A percentile compares a stretch with the other conserved stretches of the same genome.
phyloP scores from a whole-genome alignment of 2,888 invertebrate genomes.

The Hyposoter dolosus region DNA sequence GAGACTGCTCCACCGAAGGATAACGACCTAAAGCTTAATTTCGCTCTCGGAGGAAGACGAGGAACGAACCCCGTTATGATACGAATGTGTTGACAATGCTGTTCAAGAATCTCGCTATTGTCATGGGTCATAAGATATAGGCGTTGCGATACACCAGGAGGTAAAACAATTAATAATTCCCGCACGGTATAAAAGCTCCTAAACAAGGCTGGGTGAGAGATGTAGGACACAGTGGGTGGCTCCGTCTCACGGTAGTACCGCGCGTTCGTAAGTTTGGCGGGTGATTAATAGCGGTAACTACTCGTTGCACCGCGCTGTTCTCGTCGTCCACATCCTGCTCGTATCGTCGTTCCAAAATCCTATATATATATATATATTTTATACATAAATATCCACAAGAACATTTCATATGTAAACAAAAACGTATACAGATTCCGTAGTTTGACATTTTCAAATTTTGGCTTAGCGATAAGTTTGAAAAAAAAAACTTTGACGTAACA shows the following conservation, averaged over 20 bases:
- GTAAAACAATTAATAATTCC: constrained; percentile 49
- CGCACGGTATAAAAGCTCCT: constrained; percentile 15
- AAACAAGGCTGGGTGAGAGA: constrained; percentile 23
- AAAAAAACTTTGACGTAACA: background rate
- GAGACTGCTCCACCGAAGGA: background rate
- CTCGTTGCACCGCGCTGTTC: constrained; percentile 54
- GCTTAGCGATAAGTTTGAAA: background rate
- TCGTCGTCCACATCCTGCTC: constrained; percentile 39
- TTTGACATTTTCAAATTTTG: background rate
- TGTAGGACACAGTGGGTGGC: constrained; percentile 22
- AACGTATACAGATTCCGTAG: background rate
- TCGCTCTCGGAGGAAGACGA: background rate
- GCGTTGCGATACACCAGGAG: constrained; percentile 13
- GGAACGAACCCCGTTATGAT: background rate
- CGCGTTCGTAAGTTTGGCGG: constrained; percentile 23
- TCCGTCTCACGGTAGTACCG: constrained; percentile 7
- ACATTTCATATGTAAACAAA: background rate
- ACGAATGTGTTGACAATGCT: constrained; percentile 15
- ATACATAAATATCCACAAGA: background rate
- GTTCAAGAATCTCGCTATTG: background rate
- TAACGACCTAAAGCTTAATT: background rate
- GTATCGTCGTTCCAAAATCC: constrained; percentile 25
- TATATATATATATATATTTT: constrained; percentile 11
- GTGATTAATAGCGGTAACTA: constrained; percentile 63
- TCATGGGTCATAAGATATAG: constrained; percentile 11